Percentiles rank a stretch among this genome's conserved stretches.
These are phyloP conservation scores for Psittacula cyanocephala DNA, from an alignment of 2,113 vertebrate genomes.

Conservation along the genomic window DNA sequence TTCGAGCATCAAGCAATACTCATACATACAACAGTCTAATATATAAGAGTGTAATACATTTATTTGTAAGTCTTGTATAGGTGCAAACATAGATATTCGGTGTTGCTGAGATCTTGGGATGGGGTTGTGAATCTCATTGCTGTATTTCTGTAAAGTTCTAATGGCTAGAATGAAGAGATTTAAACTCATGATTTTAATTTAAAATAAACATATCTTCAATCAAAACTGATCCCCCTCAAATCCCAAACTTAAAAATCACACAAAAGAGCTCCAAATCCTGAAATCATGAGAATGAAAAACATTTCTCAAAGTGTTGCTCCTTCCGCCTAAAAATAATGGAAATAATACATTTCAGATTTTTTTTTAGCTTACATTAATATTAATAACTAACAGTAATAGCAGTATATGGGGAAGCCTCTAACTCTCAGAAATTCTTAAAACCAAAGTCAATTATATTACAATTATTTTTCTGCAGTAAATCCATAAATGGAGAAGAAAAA, in stretches of 20 bases:
- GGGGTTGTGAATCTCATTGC: not conserved
- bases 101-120: not conserved
- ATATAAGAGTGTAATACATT: not conserved
- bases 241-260: not conserved
- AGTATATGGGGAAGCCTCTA: not conserved
- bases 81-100: not conserved
- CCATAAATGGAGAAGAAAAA: not conserved
- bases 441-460: not conserved
- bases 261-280: not conserved
- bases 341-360: not conserved
- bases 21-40: not conserved
- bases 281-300: not conserved
- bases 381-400: not conserved
- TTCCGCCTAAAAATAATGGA: not conserved
- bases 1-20: not conserved
- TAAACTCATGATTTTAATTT: not conserved
- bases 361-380: not conserved
- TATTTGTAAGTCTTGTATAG: not conserved
- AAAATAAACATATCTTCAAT: not conserved
- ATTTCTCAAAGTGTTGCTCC: not conserved
- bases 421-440: not conserved
- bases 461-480: not conserved
- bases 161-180: not conserved
- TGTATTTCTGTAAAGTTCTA: not conserved
- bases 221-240: not conserved